Conservation (phyloP, 2,797 vertebrate genomes). For the Pelobates cultripes region DNA sequence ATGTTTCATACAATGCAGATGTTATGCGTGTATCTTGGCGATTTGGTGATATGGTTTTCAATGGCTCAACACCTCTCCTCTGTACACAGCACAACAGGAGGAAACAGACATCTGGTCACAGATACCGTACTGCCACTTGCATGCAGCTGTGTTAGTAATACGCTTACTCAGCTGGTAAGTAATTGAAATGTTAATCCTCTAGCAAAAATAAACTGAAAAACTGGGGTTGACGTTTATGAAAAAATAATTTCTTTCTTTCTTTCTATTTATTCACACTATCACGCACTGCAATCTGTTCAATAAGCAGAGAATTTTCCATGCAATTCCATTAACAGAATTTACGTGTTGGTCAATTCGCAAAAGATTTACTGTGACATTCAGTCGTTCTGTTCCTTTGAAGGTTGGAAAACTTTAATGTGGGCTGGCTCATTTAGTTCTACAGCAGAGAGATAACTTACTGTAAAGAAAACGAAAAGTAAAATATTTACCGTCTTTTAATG, state of each 20-base stretch:
- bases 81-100: slow-evolving; percentile 44
- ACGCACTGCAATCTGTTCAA: slow-evolving; percentile 34
- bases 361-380: slow-evolving; percentile 6
- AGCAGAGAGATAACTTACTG: background rate
- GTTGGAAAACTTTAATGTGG: background rate
- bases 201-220: slow-evolving; percentile 29
- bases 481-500: no score
- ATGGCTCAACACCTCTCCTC: slow-evolving; percentile 40
- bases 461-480: no score
- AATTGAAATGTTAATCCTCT: slow-evolving; percentile 53
- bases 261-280: slow-evolving; percentile 17
- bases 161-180: slow-evolving; percentile 45
- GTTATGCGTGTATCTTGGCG: slow-evolving; percentile 27
- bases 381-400: background rate
- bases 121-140: slow-evolving; percentile 47
- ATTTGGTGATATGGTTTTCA: slow-evolving; percentile 44
- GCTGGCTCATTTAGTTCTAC: background rate
- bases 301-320: background rate
- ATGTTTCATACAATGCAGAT: slow-evolving; percentile 42
- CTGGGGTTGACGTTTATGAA: slow-evolving; percentile 26
- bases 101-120: slow-evolving; percentile 48
- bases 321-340: slow-evolving; percentile 20
- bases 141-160: slow-evolving; percentile 42
- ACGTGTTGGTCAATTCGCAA: background rate
- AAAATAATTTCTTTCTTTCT: background rate